These are phyloP conservation scores for Rhizoglyphus robini DNA, from an alignment of 1,140 invertebrate species.

Conservation along the genomic window DNA sequence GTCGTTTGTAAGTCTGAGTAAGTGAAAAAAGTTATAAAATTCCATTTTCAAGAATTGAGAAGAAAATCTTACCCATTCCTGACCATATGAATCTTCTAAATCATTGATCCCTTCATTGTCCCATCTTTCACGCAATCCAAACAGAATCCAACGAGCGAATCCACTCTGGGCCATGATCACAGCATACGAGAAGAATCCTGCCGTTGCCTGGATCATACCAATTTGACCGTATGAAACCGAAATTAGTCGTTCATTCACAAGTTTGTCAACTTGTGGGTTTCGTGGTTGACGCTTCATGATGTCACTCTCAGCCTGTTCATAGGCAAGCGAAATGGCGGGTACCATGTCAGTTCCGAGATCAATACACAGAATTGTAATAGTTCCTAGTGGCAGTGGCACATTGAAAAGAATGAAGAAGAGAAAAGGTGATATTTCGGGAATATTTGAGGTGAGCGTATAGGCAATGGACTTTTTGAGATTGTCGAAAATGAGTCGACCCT, in stretches of 20 bases:
- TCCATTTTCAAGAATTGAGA: not conserved
- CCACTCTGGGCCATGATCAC: conserved; percentile 98
- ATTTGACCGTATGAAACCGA: conserved; percentile 92
- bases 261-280: conserved; percentile 47
- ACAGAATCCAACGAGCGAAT: conserved; percentile 66
- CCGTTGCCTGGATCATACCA: conserved; percentile 97
- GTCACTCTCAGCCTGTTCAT: conserved; percentile 51
- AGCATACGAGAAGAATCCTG: conserved; percentile 98
- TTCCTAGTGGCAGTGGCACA: conserved; percentile 91
- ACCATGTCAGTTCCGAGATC: conserved; percentile 99
- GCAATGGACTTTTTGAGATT: conserved; percentile 99
- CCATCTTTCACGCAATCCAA: conserved; percentile 86
- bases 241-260: conserved; percentile 42
- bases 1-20: conserved; percentile 11
- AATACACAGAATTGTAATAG: conserved; percentile 98
- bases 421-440: conserved; percentile 98
- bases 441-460: conserved; percentile 96
- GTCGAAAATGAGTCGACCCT: conserved; percentile 93
- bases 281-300: conserved; percentile 54
- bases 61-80: conserved; percentile 73
- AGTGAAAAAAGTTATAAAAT: not conserved
- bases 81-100: conserved; percentile 88
- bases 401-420: conserved; percentile 92
- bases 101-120: conserved; percentile 91
- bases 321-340: conserved; percentile 52